A percentile compares a stretch with the other conserved stretches of the same genome.
phyloP scores from a whole-genome alignment of 2,888 invertebrate species.

The Cataglyphis altisquamis region DNA sequence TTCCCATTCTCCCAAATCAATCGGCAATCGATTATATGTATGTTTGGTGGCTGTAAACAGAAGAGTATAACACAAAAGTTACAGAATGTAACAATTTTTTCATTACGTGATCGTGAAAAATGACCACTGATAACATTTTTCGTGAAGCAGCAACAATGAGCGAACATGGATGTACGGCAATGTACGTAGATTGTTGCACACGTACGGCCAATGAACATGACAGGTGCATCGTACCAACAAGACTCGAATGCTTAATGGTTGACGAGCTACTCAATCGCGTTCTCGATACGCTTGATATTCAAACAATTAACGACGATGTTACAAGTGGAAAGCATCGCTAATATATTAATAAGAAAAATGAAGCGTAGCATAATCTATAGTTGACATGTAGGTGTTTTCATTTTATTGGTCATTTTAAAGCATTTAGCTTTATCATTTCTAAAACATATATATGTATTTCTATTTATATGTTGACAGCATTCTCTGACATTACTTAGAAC shows the following conservation, averaged over 20 bases:
- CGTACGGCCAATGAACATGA: slow-evolving; percentile 52
- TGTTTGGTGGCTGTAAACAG: slow-evolving; percentile 8
- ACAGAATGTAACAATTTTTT: slow-evolving; percentile 31
- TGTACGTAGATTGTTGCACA: slow-evolving; percentile 51
- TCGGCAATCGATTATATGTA: background rate
- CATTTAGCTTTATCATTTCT: too few relatives aligned
- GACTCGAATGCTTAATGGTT: slow-evolving; percentile 51
- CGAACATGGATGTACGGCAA: slow-evolving; percentile 26
- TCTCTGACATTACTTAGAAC: too few relatives aligned
- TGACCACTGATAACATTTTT: slow-evolving; percentile 36
- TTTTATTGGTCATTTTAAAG: too few relatives aligned
- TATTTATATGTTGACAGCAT: too few relatives aligned
- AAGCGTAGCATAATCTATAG: too few relatives aligned
- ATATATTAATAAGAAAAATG: background rate
- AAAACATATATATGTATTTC: too few relatives aligned
- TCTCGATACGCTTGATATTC: slow-evolving; percentile 57
- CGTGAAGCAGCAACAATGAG: slow-evolving; percentile 38
- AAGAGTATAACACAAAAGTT: slow-evolving; percentile 3
- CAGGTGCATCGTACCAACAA: slow-evolving; percentile 48
- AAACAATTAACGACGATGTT: slow-evolving; percentile 51
- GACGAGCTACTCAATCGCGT: slow-evolving; percentile 57
- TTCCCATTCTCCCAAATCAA: slow-evolving; percentile 3
- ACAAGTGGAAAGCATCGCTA: slow-evolving; percentile 26
- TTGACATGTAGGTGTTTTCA: too few relatives aligned
- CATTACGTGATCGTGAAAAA: slow-evolving; percentile 23